These are phyloP conservation scores for Hepsetus odoe DNA, from an alignment of 2,113 vertebrate species.

Conservation along the genomic window DNA sequence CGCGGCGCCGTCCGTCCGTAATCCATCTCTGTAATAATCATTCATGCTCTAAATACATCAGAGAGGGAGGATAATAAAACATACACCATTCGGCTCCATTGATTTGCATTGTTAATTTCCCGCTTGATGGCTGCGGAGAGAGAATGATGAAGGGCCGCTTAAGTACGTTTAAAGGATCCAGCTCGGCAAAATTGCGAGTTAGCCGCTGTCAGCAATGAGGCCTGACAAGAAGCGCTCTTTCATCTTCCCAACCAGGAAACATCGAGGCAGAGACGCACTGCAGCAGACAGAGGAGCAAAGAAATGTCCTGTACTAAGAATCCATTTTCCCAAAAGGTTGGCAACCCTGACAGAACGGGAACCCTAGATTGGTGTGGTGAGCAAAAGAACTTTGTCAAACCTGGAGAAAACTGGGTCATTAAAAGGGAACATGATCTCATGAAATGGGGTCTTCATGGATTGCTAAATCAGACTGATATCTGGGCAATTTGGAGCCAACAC, in stretches of 20 bases:
- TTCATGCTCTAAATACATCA: constrained; percentile 54
- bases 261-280: not conserved
- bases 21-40: constrained; percentile 66
- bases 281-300: not conserved
- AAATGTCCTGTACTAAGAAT: not conserved
- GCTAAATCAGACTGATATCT: too few relatives aligned
- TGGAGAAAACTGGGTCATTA: too few relatives aligned
- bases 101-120: constrained; percentile 70
- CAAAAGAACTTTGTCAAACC: too few relatives aligned
- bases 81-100: constrained; percentile 59
- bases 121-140: constrained; percentile 55
- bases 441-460: too few relatives aligned
- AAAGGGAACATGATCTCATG: too few relatives aligned
- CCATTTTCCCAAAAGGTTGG: not conserved
- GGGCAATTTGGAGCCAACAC: too few relatives aligned
- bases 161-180: constrained; percentile 41
- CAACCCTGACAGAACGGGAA: constrained; percentile 15
- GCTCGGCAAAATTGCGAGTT: constrained; percentile 33
- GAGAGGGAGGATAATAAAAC: constrained; percentile 55
- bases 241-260: not conserved
- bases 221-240: constrained; percentile 29
- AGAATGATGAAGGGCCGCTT: constrained; percentile 47
- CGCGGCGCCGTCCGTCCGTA: constrained; percentile 41
- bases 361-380: too few relatives aligned
- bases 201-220: constrained; percentile 44